A percentile compares a stretch with the other conserved stretches of the same genome.
Conservation (phyloP, 2,888 invertebrate genomes). For the Onchidella celtica region DNA sequence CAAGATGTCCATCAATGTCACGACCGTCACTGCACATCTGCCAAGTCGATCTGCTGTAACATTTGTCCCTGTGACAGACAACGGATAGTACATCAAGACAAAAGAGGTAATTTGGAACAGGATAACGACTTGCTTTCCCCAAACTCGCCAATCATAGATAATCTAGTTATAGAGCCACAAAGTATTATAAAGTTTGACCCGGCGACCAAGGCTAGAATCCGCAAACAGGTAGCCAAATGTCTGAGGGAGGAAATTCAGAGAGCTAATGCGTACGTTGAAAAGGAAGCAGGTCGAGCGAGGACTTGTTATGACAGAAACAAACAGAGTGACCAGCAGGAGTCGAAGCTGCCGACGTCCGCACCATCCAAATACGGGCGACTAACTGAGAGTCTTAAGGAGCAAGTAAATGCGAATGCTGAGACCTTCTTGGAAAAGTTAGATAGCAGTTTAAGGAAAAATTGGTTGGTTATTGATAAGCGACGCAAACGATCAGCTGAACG, state of each 20-base stretch:
- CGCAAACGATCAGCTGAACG: neutral
- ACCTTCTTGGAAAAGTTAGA: constrained; percentile 2
- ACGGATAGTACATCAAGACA: too few species aligned
- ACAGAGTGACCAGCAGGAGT: neutral
- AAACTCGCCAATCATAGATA: constrained; percentile 32
- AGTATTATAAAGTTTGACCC: neutral
- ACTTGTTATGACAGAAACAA: neutral
- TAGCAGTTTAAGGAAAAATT: neutral
- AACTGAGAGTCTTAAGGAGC: neutral
- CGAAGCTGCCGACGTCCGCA: neutral
- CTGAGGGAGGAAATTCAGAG: neutral
- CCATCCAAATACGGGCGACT: neutral
- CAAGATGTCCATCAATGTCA: too few species aligned
- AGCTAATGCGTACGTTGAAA: neutral
- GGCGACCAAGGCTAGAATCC: neutral
- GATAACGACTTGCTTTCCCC: too few species aligned
- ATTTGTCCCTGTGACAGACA: too few species aligned
- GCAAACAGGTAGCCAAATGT: neutral
- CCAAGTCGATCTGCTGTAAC: too few species aligned
- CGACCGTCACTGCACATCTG: too few species aligned
- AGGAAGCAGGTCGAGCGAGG: neutral
- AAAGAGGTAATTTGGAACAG: too few species aligned
- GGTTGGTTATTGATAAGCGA: neutral
- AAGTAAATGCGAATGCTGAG: neutral
- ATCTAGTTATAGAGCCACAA: constrained; percentile 4